These are phyloP conservation scores for Morone chrysops DNA, from an alignment of 2,113 vertebrate species.

Conservation along the genomic window DNA sequence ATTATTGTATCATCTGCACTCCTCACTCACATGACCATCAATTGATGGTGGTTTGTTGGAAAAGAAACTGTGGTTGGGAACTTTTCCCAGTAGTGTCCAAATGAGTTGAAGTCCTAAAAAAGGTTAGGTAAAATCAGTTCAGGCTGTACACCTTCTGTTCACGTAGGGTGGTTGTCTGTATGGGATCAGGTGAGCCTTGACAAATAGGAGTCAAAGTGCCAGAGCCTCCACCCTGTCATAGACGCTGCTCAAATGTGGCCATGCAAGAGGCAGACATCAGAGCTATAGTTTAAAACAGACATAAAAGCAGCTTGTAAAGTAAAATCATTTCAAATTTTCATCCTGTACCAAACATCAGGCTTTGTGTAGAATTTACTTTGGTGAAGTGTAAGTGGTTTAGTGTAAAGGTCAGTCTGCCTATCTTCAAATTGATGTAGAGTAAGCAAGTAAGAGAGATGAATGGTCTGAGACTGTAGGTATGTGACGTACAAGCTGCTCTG, in stretches of 20 bases:
- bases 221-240: constrained; percentile 1
- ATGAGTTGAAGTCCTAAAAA: neutral
- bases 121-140: neutral
- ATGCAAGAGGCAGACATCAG: neutral
- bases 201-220: neutral
- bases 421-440: constrained; percentile 31
- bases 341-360: constrained; percentile 14
- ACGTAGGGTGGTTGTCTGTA: neutral
- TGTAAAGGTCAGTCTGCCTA: constrained; percentile 33
- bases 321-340: neutral
- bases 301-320: neutral
- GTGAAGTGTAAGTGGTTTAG: constrained; percentile 16
- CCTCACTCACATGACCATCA: neutral
- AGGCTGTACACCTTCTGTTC: neutral
- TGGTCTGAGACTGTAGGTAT: constrained; percentile 42
- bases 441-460: constrained; percentile 51
- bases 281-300: neutral
- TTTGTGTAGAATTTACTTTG: neutral
- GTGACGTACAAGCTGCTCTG: constrained; percentile 33
- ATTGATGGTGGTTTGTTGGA: constrained; percentile 21
- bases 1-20: constrained; percentile 2
- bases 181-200: neutral
- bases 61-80: constrained; percentile 16
- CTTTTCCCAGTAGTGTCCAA: neutral
- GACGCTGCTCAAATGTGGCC: neutral